Conservation (phyloP, 64 coral and sea anemone species). For the Montipora efflorescens region DNA sequence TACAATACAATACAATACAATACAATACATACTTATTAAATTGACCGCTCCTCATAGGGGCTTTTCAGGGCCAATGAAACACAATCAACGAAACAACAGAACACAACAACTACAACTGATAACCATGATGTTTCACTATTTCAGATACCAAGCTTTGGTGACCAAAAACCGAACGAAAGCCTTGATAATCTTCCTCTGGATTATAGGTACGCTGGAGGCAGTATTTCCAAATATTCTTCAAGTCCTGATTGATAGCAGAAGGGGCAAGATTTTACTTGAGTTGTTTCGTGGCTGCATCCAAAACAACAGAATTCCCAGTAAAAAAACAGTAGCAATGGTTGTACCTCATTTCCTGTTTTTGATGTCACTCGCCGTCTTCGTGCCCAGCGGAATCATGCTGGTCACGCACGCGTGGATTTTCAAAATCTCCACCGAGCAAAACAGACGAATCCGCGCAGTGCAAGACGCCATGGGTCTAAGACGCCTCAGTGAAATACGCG, state of each 20-base stretch:
- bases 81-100: too few relatives aligned
- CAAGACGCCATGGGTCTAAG: slow-evolving; percentile 11
- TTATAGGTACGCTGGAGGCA: background rate
- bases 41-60: too few relatives aligned
- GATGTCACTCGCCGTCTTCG: background rate
- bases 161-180: background rate
- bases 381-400: slow-evolving; percentile 45
- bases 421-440: background rate
- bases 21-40: too few relatives aligned
- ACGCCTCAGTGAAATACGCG: slow-evolving; percentile 47
- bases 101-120: too few relatives aligned
- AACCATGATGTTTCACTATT: background rate
- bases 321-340: background rate
- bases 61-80: too few relatives aligned
- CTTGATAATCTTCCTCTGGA: background rate
- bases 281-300: slow-evolving; percentile 12
- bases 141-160: slow-evolving; percentile 5
- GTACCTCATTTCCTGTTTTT: slow-evolving; percentile 18
- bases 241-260: background rate
- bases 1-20: too few relatives aligned
- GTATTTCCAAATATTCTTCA: background rate
- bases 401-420: slow-evolving; percentile 39
- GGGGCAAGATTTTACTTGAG: background rate
- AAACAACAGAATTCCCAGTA: background rate
- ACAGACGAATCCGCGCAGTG: background rate